Percentiles rank a stretch among this genome's conserved stretches.
Conservation (phyloP, 2,113 vertebrate species). For the Cricetomys ansorgei region DNA sequence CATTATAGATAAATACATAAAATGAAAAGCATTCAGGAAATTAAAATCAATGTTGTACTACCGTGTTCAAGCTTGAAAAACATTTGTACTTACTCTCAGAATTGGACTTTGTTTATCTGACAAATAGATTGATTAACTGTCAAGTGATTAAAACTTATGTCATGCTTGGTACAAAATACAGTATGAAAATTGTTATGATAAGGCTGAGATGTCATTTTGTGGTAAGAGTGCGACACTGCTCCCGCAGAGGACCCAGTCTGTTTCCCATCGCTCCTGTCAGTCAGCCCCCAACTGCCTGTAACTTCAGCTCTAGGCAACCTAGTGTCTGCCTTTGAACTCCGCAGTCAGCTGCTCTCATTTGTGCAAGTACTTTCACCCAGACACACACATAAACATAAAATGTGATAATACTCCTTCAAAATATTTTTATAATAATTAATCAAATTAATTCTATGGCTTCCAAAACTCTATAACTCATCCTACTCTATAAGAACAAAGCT, state of each 20-base stretch:
- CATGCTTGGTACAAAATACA: not conserved
- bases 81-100: constrained; percentile 21
- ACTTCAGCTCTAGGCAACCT: too few species aligned
- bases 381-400: too few species aligned
- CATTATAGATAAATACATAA: not conserved
- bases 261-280: too few species aligned
- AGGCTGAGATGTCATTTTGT: too few species aligned
- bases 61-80: constrained; percentile 11
- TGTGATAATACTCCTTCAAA: too few species aligned
- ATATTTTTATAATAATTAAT: not conserved
- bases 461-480: not conserved
- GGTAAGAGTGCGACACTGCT: too few species aligned
- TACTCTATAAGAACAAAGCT: not conserved
- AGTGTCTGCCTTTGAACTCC: too few species aligned
- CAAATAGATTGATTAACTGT: not conserved
- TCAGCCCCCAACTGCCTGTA: too few species aligned
- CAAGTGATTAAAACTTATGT: not conserved
- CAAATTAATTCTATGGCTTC: not conserved
- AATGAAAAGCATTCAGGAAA: constrained; percentile 14
- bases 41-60: not conserved
- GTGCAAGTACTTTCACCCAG: too few species aligned
- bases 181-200: not conserved
- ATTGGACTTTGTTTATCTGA: not conserved
- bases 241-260: too few species aligned
- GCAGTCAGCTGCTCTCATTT: too few species aligned